These are phyloP conservation scores for Bombus sylvicola DNA, from an alignment of 1,140 invertebrate genomes.

Conservation along the genomic window DNA sequence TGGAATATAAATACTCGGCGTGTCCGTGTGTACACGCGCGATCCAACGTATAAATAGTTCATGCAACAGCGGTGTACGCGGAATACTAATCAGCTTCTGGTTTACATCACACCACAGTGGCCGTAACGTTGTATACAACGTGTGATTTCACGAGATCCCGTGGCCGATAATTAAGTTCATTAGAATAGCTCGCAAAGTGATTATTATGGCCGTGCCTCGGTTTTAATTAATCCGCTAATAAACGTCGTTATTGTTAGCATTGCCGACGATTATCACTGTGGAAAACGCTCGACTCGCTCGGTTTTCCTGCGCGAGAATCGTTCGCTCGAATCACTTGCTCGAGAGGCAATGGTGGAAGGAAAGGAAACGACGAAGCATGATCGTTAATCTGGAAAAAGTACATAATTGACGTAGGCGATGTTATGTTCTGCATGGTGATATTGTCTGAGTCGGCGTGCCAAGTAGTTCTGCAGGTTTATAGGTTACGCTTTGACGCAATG, in stretches of 20 bases:
- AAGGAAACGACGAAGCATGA: neutral
- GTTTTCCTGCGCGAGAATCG: neutral
- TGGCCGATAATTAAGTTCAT: constrained; percentile 61
- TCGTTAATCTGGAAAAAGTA: neutral
- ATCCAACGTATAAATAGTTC: constrained; percentile 30
- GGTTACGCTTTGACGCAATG: neutral
- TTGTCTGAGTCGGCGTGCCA: neutral
- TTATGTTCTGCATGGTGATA: neutral
- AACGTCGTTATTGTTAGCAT: constrained; percentile 33
- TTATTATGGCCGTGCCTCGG: constrained; percentile 54
- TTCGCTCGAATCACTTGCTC: neutral
- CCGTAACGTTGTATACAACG: constrained; percentile 51
- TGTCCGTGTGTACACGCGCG: constrained; percentile 3
- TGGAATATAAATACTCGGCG: constrained; percentile 39
- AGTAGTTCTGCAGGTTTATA: neutral
- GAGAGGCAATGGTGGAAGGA: no score
- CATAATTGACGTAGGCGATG: neutral
- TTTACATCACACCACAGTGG: constrained; percentile 55
- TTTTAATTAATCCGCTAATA: constrained; percentile 62
- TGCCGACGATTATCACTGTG: constrained; percentile 29
- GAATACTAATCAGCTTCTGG: constrained; percentile 64
- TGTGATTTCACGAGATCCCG: constrained; percentile 58
- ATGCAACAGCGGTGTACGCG: neutral
- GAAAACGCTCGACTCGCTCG: constrained; percentile 14
- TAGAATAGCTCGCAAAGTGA: constrained; percentile 58